phyloP scores from a whole-genome alignment of 2,113 vertebrate genomes.

The Melanotaenia duboulayi region DNA sequence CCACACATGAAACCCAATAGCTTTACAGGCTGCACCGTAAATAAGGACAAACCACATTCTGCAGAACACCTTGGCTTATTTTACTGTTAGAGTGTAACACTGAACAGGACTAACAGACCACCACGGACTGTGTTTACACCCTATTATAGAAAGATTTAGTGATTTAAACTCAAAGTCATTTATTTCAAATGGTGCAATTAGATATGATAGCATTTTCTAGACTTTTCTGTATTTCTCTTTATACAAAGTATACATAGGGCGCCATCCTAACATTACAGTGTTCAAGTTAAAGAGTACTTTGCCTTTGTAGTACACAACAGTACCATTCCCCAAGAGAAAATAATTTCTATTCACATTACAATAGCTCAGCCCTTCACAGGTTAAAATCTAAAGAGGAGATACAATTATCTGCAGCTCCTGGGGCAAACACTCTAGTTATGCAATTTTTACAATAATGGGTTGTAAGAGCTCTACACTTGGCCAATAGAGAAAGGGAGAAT shows the following conservation, averaged over 20 bases:
- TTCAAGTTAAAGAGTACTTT: conserved; percentile 27
- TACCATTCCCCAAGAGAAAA: conserved; percentile 35
- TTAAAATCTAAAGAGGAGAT: conserved; percentile 53
- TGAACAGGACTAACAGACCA: conserved; percentile 39
- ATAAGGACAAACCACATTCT: conserved; percentile 72
- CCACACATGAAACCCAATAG: conserved; percentile 77
- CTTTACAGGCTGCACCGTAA: conserved; percentile 64
- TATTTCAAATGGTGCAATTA: conserved; percentile 46
- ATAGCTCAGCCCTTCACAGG: conserved; percentile 33
- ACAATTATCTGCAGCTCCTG: conserved; percentile 57
- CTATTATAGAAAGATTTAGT: conserved; percentile 24
- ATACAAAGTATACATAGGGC: conserved; percentile 13
- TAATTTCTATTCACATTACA: conserved; percentile 47
- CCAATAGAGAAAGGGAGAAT: conserved; percentile 55
- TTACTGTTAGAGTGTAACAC: conserved; percentile 33
- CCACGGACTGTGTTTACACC: conserved; percentile 42
- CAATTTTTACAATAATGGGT: conserved; percentile 54
- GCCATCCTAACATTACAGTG: conserved; percentile 12
- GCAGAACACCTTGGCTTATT: conserved; percentile 70
- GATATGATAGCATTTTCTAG: conserved; percentile 10
- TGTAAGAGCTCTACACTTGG: conserved; percentile 49
- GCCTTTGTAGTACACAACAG: conserved; percentile 28
- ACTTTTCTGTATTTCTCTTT: conserved; percentile 23
- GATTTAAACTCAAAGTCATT: not conserved
- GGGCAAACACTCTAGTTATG: conserved; percentile 49